Percentiles rank a stretch among this genome's conserved stretches.
Conservation (phyloP, 1,140 invertebrate species). For the Megathymus violae region DNA sequence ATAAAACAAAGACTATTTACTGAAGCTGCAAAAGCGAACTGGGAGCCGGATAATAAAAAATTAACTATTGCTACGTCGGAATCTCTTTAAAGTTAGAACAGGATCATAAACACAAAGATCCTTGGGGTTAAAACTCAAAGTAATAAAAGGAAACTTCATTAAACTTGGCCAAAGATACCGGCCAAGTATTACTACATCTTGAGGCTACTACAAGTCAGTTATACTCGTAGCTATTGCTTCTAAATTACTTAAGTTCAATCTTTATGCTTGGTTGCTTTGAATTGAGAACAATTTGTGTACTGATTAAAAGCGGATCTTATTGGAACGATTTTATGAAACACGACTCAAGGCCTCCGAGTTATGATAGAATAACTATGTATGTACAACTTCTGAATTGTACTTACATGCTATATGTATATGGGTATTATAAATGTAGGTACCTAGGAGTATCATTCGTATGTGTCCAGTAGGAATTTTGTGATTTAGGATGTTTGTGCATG, state of each 20-base stretch:
- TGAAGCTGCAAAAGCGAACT: slow-evolving; percentile 34
- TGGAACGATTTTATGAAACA: not conserved
- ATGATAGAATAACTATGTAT: too few species aligned
- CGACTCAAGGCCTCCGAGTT: too few species aligned
- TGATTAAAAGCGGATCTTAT: not conserved
- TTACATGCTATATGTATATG: too few species aligned
- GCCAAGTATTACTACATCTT: slow-evolving; percentile 46
- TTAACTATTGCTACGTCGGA: slow-evolving; percentile 47
- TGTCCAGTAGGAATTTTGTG: too few species aligned
- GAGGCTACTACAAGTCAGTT: not conserved
- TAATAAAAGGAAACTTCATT: slow-evolving; percentile 78
- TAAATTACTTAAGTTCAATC: slow-evolving; percentile 14
- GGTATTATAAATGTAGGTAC: too few species aligned
- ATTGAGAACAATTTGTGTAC: slow-evolving; percentile 2
- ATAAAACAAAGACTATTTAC: slow-evolving; percentile 5
- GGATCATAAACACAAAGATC: slow-evolving; percentile 74
- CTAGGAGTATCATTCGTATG: too few species aligned
- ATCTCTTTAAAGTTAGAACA: slow-evolving; percentile 70
- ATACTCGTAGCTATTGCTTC: not conserved
- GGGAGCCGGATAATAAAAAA: slow-evolving; percentile 41
- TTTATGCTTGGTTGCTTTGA: slow-evolving; percentile 2
- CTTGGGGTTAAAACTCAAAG: slow-evolving; percentile 62
- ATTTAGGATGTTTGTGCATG: too few species aligned
- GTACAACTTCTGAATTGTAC: too few species aligned
- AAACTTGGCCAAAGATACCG: slow-evolving; percentile 65